A percentile compares a stretch with the other conserved stretches of the same genome.
Conservation (phyloP, 2,888 invertebrate genomes). For the Eilema griseolum region DNA sequence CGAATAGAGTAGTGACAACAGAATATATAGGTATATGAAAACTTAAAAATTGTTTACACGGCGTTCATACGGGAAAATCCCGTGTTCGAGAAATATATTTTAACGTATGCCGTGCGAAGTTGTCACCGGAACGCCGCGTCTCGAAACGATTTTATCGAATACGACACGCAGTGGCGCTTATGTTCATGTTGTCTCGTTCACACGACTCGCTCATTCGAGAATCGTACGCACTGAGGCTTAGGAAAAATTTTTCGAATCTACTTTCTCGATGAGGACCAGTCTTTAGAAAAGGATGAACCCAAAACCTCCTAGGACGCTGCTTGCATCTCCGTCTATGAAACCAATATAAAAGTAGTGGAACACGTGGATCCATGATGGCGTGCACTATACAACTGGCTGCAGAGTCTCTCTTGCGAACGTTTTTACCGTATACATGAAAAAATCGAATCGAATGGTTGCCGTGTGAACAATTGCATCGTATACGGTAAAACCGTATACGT, state of each 20-base stretch:
- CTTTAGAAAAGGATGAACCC: no score
- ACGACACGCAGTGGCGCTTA: conserved; percentile 10
- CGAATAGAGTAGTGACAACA: conserved; percentile 14
- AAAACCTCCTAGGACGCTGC: no score
- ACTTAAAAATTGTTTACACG: conserved; percentile 19
- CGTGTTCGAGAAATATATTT: conserved; percentile 13
- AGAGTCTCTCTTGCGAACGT: background rate
- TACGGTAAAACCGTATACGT: no score
- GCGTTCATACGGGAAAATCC: conserved; percentile 15
- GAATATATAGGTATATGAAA: conserved; percentile 18
- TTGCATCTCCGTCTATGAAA: no score
- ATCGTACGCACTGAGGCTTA: no score
- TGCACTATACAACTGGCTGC: no score
- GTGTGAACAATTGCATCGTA: no score
- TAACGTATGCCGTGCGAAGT: conserved; percentile 16
- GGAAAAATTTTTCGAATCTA: no score
- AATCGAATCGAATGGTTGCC: conserved; percentile 6
- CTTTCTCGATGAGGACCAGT: no score
- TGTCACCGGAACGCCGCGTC: background rate
- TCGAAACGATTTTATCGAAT: conserved; percentile 18
- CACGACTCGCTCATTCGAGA: background rate
- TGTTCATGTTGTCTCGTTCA: background rate
- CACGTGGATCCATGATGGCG: no score
- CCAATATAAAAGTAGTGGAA: no score
- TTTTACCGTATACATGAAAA: conserved; percentile 9